Conservation (phyloP, 2,113 vertebrate genomes). For the Regulus satrapa region DNA sequence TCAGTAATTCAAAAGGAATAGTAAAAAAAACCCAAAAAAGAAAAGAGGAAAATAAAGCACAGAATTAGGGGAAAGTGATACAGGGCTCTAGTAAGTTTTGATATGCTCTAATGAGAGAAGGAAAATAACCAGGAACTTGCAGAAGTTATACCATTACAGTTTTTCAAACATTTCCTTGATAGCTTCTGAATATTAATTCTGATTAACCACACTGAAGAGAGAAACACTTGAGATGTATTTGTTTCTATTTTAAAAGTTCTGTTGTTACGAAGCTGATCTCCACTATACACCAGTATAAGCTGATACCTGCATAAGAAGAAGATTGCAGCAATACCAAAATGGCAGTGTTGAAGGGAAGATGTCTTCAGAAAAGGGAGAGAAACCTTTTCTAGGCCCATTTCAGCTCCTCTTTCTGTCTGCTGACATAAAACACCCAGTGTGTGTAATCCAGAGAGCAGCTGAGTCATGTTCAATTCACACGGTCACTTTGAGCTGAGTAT, state of each 20-base stretch:
- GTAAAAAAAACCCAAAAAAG: not conserved
- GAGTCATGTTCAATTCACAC: not conserved
- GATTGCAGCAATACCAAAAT: not conserved
- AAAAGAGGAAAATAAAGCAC: not conserved
- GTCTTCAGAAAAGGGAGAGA: too few relatives aligned
- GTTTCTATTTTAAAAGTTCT: too few relatives aligned
- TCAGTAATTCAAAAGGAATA: not conserved
- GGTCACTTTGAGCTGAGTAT: not conserved
- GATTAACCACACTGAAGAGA: not conserved
- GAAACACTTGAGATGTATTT: not conserved
- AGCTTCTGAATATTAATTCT: not conserved
- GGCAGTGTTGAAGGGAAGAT: not conserved
- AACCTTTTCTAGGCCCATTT: not conserved
- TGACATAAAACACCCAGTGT: not conserved
- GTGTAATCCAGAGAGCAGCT: not conserved
- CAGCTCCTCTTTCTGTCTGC: not conserved
- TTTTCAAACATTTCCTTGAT: not conserved
- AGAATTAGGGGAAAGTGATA: not conserved
- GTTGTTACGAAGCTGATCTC: not conserved
- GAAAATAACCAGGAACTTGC: not conserved
- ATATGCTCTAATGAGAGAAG: not conserved
- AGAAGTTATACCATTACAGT: not conserved
- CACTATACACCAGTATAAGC: not conserved
- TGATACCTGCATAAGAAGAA: not conserved
- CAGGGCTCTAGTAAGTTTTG: not conserved